phyloP scores from a whole-genome alignment of 2,797 vertebrate genomes.

The Xenopus petersii region DNA sequence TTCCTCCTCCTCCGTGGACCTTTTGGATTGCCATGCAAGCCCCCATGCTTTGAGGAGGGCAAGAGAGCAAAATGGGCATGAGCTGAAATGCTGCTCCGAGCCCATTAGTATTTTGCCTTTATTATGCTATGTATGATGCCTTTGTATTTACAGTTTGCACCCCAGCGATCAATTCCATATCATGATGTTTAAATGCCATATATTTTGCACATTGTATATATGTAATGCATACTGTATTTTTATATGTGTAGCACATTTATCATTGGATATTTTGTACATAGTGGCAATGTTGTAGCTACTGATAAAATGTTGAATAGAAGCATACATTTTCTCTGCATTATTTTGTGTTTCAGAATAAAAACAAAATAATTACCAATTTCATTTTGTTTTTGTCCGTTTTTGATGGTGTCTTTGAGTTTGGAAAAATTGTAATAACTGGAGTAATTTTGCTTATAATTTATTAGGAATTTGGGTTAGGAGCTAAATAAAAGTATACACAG shows the following conservation, averaged over 20 bases:
- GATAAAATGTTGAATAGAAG: constrained; percentile 71
- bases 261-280: constrained; percentile 90
- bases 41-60: neutral
- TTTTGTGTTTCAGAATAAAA: constrained; percentile 85
- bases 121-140: constrained; percentile 72
- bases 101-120: constrained; percentile 71
- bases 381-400: constrained; percentile 2
- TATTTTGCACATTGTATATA: constrained; percentile 99
- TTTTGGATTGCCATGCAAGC: neutral
- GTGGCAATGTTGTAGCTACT: constrained; percentile 76
- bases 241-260: constrained; percentile 89
- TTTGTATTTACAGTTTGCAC: constrained; percentile 80
- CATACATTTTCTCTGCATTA: constrained; percentile 58
- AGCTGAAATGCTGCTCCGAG: constrained; percentile 49
- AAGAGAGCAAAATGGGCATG: neutral
- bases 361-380: constrained; percentile 38
- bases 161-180: constrained; percentile 71
- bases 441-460: no score
- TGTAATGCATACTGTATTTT: constrained; percentile 93
- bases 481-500: no score
- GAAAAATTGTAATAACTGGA: neutral
- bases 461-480: no score
- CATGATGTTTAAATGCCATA: constrained; percentile 82
- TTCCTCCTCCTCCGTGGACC: neutral
- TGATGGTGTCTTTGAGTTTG: neutral